Conservation (phyloP, 2,113 vertebrate species). For the Candoia aspera region DNA sequence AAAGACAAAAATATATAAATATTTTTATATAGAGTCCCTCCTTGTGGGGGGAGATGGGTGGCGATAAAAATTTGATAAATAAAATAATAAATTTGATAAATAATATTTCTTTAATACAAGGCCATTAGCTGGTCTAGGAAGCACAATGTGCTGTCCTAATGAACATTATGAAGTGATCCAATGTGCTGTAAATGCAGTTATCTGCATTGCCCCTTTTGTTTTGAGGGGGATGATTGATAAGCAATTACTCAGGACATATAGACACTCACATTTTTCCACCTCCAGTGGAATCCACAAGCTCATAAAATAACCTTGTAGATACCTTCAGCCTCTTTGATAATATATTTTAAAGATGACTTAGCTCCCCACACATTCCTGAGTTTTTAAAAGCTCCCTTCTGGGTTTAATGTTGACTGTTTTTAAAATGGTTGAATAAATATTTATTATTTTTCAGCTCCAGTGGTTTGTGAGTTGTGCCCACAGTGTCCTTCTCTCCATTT, state of each 20-base stretch:
- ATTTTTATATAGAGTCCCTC: too few species aligned
- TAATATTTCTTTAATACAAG: too few species aligned
- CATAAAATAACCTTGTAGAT: neutral
- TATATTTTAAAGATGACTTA: conserved; percentile 12
- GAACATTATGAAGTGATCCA: neutral
- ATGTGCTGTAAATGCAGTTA: neutral
- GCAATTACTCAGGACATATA: neutral
- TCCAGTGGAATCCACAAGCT: neutral
- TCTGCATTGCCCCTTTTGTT: neutral
- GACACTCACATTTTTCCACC: neutral
- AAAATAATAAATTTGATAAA: too few species aligned
- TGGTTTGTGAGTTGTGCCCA: neutral
- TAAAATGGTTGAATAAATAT: conserved; percentile 28
- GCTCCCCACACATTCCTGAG: conserved; percentile 20
- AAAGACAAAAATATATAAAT: too few species aligned
- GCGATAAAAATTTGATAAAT: too few species aligned
- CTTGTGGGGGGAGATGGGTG: too few species aligned
- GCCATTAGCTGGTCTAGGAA: neutral
- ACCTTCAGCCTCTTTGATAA: conserved; percentile 45
- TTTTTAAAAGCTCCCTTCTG: conserved; percentile 31
- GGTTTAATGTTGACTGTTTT: conserved; percentile 10
- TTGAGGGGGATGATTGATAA: neutral
- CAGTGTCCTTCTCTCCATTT: neutral
- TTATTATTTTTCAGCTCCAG: conserved; percentile 30
- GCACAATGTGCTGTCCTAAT: neutral